A percentile compares a stretch with the other conserved stretches of the same genome.
phyloP scores from a whole-genome alignment of 2,888 invertebrate species.

The Malthinus flaveolus region DNA sequence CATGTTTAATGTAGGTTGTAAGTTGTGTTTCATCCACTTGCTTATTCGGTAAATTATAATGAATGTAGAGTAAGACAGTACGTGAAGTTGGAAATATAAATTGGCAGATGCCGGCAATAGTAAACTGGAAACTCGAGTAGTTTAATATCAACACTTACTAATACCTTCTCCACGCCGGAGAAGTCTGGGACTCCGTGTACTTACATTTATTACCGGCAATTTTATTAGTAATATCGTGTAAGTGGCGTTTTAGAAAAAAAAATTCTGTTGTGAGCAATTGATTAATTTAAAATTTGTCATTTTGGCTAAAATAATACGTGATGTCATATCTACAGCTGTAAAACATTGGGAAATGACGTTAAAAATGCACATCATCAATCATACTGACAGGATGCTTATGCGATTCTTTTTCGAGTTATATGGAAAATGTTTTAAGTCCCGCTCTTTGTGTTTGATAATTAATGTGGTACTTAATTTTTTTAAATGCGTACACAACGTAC shows the following conservation, averaged over 20 bases:
- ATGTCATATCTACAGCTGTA: slow-evolving; percentile 20
- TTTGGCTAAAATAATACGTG: slow-evolving; percentile 10
- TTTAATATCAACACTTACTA: too few species aligned
- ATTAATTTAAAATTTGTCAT: slow-evolving; percentile 2
- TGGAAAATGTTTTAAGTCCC: slow-evolving; percentile 16
- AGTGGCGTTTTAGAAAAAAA: not conserved
- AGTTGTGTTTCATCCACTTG: slow-evolving; percentile 25
- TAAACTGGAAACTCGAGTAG: not conserved
- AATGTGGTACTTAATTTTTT: slow-evolving; percentile 19
- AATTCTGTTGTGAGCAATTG: slow-evolving; percentile 3
- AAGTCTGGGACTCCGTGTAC: too few species aligned
- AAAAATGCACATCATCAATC: slow-evolving; percentile 29
- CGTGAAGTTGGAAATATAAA: slow-evolving; percentile 17
- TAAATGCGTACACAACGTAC: slow-evolving; percentile 5
- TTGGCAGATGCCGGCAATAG: slow-evolving; percentile 13
- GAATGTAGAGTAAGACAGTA: slow-evolving; percentile 11
- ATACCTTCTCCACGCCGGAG: too few species aligned
- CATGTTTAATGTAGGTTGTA: slow-evolving; percentile 33
- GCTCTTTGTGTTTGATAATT: slow-evolving; percentile 24
- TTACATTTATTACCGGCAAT: too few species aligned
- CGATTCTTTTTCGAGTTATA: slow-evolving; percentile 23
- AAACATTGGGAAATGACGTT: slow-evolving; percentile 24
- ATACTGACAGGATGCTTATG: slow-evolving; percentile 20
- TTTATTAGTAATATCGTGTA: too few species aligned
- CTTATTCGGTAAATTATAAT: slow-evolving; percentile 19